A percentile compares a stretch with the other conserved stretches of the same genome.
Conservation (phyloP, 2,888 invertebrate genomes). For the Candidula unifasciata region DNA sequence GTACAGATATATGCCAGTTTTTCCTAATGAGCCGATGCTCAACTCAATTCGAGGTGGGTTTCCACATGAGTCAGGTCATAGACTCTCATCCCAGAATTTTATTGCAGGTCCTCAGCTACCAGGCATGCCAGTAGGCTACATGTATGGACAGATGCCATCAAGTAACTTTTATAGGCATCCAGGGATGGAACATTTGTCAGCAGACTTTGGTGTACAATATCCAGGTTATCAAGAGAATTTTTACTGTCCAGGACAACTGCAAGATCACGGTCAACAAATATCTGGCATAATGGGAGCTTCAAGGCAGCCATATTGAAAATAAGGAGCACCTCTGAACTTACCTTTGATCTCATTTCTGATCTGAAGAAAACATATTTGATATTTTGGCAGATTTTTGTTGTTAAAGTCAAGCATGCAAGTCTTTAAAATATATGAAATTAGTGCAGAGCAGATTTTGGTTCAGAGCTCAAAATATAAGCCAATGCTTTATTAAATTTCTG, state of each 20-base stretch:
- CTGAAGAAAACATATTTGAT: too few relatives aligned
- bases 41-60: conserved; percentile 54
- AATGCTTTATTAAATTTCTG: too few relatives aligned
- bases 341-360: too few relatives aligned
- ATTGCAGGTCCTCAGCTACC: conserved; percentile 55
- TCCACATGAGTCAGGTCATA: conserved; percentile 30
- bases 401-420: too few relatives aligned
- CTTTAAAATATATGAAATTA: too few relatives aligned
- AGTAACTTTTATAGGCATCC: conserved; percentile 51
- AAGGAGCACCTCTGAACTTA: too few relatives aligned
- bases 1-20: conserved; percentile 58
- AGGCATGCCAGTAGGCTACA: conserved; percentile 60
- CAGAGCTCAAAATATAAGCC: too few relatives aligned
- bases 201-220: conserved; percentile 49
- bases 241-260: conserved; percentile 25
- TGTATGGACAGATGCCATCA: conserved; percentile 47
- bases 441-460: too few relatives aligned
- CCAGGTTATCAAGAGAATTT: conserved; percentile 43
- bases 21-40: conserved; percentile 51
- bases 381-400: too few relatives aligned
- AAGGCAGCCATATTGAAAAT: conserved; percentile 36
- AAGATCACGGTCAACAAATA: conserved; percentile 41
- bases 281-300: conserved; percentile 44
- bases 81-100: conserved; percentile 42
- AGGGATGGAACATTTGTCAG: conserved; percentile 57